Percentiles rank a stretch among this genome's conserved stretches.
Conservation (phyloP, 2,113 vertebrate species). For the Mobula birostris region DNA sequence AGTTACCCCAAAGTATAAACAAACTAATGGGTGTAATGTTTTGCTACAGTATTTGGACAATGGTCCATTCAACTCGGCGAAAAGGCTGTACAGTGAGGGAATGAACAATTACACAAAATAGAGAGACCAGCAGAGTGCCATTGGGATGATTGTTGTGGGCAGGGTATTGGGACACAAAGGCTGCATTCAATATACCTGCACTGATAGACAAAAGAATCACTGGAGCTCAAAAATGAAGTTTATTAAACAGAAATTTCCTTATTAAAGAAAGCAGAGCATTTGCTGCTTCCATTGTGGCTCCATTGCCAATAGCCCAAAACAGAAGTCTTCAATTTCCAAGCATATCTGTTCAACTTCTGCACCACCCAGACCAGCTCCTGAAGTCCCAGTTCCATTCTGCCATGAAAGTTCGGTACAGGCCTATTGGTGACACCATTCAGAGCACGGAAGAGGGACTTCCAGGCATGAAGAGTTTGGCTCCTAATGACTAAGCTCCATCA, state of each 20-base stretch:
- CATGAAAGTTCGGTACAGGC: not conserved
- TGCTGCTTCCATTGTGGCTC: not conserved
- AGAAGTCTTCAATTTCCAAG: not conserved
- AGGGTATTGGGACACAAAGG: not conserved
- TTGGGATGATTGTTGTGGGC: not conserved
- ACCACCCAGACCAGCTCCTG: not conserved
- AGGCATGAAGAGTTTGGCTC: not conserved
- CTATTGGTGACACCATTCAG: no score
- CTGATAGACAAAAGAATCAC: constrained; percentile 14
- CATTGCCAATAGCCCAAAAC: not conserved
- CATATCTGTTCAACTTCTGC: not conserved
- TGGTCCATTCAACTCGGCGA: not conserved
- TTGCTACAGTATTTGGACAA: not conserved
- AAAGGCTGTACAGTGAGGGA: not conserved
- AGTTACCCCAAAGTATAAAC: not conserved
- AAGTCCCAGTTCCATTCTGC: not conserved
- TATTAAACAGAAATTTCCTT: no score
- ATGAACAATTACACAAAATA: not conserved
- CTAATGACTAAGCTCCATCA: not conserved
- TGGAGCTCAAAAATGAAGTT: not conserved
- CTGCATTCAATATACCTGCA: not conserved
- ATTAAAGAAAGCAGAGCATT: not conserved
- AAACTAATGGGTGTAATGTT: not conserved
- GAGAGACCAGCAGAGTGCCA: not conserved
- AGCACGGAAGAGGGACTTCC: not conserved